A percentile compares a stretch with the other conserved stretches of the same genome.
These are phyloP conservation scores for Apogon hyalosoma DNA, from an alignment of 2,797 vertebrate genomes.

Conservation along the genomic window DNA sequence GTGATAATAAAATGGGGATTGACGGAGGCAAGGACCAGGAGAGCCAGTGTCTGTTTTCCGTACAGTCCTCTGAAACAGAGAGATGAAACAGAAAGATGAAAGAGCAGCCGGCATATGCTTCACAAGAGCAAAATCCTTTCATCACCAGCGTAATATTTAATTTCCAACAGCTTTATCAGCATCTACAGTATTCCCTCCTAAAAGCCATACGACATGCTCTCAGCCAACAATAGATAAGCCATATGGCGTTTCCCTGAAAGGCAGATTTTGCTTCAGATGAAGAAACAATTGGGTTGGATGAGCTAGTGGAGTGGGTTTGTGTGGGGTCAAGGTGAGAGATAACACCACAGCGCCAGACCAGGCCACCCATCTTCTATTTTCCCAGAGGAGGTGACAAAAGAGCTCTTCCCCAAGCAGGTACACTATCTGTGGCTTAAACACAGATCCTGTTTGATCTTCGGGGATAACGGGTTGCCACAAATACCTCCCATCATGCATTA, in stretches of 20 bases:
- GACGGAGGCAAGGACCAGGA: slow-evolving; percentile 58
- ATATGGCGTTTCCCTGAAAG: slow-evolving; percentile 64
- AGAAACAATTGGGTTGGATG: slow-evolving; percentile 55
- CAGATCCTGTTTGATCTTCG: slow-evolving; percentile 77
- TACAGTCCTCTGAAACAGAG: slow-evolving; percentile 70
- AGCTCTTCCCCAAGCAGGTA: slow-evolving; percentile 56
- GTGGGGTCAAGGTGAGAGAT: slow-evolving; percentile 63
- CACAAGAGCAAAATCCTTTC: slow-evolving; percentile 67
- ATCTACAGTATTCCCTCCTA: slow-evolving; percentile 55
- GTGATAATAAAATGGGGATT: slow-evolving; percentile 47
- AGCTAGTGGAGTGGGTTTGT: slow-evolving; percentile 23
- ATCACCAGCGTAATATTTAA: slow-evolving; percentile 66
- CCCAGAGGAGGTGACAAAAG: slow-evolving; percentile 51
- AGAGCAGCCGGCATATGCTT: slow-evolving; percentile 62
- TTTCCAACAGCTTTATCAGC: slow-evolving; percentile 70
- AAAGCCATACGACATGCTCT: slow-evolving; percentile 58
- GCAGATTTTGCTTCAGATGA: slow-evolving; percentile 60
- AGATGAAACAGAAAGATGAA: slow-evolving; percentile 73
- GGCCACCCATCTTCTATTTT: slow-evolving; percentile 60
- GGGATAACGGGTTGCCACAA: slow-evolving; percentile 74
- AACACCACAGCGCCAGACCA: slow-evolving; percentile 29
- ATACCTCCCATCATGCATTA: slow-evolving; percentile 66
- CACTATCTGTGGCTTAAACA: slow-evolving; percentile 54
- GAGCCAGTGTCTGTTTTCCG: slow-evolving; percentile 57
- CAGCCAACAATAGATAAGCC: slow-evolving; percentile 68